Evolutionary conservation across 2,888 invertebrate genomes (phyloP), one percentile per base, ranked within the genome.

Genomic region (Drosophila conformis): DNA sequence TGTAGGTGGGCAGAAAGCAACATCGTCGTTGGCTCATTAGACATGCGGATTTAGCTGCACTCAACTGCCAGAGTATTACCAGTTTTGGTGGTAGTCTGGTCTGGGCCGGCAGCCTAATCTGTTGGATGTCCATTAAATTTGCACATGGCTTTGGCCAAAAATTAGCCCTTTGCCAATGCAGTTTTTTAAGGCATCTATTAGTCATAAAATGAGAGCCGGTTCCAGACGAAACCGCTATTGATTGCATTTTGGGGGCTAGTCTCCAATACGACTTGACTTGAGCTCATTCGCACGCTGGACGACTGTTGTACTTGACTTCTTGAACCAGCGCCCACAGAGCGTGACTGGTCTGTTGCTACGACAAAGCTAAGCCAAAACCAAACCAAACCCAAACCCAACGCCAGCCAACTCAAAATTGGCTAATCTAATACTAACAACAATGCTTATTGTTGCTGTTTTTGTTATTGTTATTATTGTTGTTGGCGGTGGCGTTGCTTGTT

Each of bases 291-390:
- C 85, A 89, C 90, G 85, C 90, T 70, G 84, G 78, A 72, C 79
- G 71, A 52, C 67, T 54, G 52, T 65, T 87, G 89, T 90, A 87
- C 87, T 87, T 87, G 87, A 90, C 87, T 90, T 89, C 84, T 87
- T 87, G 90, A 87, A 90, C 89, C 76, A 76, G 81, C 90, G 90
- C 82, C 90, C 90, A 87, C 90, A 65, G 87, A 87, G 89, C 87
- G 87, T 87, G 87, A 87, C 90, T 87, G 78, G 90, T 78, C 90
- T 71, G 8, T 36, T 53, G 53, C 15, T 54, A 25, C 15, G 46
- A 25, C 46, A 46, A 25, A 46, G 46, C 46, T 15, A 8, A 46
- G 4, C 46, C 46, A 15, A 73, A 70, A n/a, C n/a, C n/a, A n/a
- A 21, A 76, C 67, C 85, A 51, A 29, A 21, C 62, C 73, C 80